A percentile compares a stretch with the other conserved stretches of the same genome.
phyloP scores from a whole-genome alignment of 2,113 vertebrate species.

The Notarius lentiginosus region DNA sequence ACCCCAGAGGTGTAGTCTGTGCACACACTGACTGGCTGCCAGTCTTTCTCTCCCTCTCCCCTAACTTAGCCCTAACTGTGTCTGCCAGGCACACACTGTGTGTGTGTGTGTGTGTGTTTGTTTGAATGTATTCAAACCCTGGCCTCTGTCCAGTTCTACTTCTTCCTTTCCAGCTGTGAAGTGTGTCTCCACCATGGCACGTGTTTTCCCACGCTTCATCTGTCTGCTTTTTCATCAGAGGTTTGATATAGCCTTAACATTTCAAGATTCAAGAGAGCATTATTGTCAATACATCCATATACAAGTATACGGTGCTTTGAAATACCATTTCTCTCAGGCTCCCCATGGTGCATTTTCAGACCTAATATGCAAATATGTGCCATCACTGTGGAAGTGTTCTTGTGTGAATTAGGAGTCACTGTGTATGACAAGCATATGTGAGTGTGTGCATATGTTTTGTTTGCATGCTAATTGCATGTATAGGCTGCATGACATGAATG shows the following conservation, averaged over 20 bases:
- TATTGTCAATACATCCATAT: too few relatives aligned
- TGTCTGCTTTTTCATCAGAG: conserved; percentile 4
- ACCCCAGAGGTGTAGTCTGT: conserved; percentile 61
- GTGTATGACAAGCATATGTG: not conserved
- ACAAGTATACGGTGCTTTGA: too few relatives aligned
- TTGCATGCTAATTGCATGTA: not conserved
- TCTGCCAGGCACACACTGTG: conserved; percentile 6
- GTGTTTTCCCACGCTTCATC: conserved; percentile 25
- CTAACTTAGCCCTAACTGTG: not conserved
- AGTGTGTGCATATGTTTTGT: not conserved
- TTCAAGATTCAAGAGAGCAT: not conserved
- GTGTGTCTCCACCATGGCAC: not conserved
- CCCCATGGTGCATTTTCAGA: not conserved
- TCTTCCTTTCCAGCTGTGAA: conserved; percentile 28
- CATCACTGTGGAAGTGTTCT: not conserved
- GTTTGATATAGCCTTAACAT: conserved; percentile 11
- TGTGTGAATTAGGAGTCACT: not conserved
- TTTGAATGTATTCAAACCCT: conserved; percentile 14
- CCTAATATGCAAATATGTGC: conserved; percentile 18
- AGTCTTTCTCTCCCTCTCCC: conserved; percentile 14
- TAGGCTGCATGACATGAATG: not conserved
- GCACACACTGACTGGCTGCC: conserved; percentile 37
- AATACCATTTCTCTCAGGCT: too few relatives aligned
- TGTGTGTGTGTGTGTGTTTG: conserved; percentile 18
- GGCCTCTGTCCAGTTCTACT: conserved; percentile 9